Base-by-base conservation (phyloP, 2,888 invertebrate genomes). In the Abrostola triplasia region DNA sequence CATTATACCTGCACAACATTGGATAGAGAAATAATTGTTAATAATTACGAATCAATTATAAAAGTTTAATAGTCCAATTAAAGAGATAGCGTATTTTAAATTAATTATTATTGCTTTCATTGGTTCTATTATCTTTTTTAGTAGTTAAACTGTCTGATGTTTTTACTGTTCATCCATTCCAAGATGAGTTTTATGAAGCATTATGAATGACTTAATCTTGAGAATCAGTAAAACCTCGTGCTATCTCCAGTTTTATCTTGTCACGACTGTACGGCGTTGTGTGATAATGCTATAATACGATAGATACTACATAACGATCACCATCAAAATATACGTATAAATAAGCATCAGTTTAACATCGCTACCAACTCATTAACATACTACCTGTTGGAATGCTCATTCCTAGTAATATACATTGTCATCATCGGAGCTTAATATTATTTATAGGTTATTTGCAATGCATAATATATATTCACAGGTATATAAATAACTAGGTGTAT, bases 191-290 rank as follows among this genome's bases (percentile, higher is more conserved):
- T 24, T 24, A 24, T 2, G 24, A 24, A 24, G 24, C 24, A 24
- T 24, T 24, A 24, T 24, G 24, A 24, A 24, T 24, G 24, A 24
- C 24, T 2, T 24, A 24, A 24, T 24, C 24, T 24, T 24, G 24
- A 24, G 24, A 24, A 24, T 24, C 24, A 24, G 24, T 24, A 2
- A 24, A 66, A 72, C 65, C 36, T 41, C 35, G 53, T 12, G 11
- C 36, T 68, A 64, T 87, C 84, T 77, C 79, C 80, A 82, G 82
- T 83, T 84, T 83, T 82, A 88, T 88, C 84, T 87, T 84, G 84
- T 87, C 87, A 87, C 85, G 84, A 84, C 81, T 84, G 84, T 88
- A 88, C 85, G 87, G 80, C 88, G 86, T 88, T 88, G 88, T 87
- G 79, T 88, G 88, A 89, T 88, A 79, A 83, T 2, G 24, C 24